phyloP scores from a whole-genome alignment of 2,113 vertebrate genomes.

The Nanorana parkeri region DNA sequence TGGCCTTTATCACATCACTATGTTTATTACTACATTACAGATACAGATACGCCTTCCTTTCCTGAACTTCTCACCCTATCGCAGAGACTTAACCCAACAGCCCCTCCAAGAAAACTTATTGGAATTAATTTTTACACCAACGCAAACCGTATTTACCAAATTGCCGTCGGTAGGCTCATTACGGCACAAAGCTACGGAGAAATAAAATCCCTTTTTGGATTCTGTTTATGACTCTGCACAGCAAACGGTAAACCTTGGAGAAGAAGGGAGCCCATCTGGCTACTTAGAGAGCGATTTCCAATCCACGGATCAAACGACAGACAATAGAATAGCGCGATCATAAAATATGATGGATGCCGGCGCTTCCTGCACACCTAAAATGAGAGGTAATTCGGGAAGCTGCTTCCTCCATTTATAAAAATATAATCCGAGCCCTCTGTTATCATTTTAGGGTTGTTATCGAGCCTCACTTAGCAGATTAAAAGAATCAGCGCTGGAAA shows the following conservation, averaged over 20 bases:
- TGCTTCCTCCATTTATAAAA: neutral
- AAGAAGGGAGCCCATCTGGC: neutral
- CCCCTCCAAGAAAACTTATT: too few species aligned
- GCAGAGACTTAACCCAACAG: too few species aligned
- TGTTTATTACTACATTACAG: too few species aligned
- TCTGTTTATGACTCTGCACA: neutral
- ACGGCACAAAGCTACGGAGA: neutral
- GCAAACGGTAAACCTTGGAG: neutral
- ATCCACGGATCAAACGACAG: neutral
- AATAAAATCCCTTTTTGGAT: neutral
- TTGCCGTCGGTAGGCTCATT: constrained; percentile 12
- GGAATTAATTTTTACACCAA: neutral
- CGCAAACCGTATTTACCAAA: constrained; percentile 12
- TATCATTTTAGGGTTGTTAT: constrained; percentile 20
- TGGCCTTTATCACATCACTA: too few species aligned
- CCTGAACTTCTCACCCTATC: too few species aligned
- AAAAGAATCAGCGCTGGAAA: constrained; percentile 2
- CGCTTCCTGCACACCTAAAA: neutral
- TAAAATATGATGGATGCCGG: constrained; percentile 2
- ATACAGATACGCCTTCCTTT: too few species aligned
- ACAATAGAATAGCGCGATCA: neutral
- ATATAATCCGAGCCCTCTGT: constrained; percentile 13
- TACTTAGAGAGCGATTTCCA: neutral
- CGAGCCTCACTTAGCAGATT: constrained; percentile 28
- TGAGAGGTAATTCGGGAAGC: neutral